phyloP scores from a whole-genome alignment of 2,113 vertebrate genomes.

The Baryphthengus martii region DNA sequence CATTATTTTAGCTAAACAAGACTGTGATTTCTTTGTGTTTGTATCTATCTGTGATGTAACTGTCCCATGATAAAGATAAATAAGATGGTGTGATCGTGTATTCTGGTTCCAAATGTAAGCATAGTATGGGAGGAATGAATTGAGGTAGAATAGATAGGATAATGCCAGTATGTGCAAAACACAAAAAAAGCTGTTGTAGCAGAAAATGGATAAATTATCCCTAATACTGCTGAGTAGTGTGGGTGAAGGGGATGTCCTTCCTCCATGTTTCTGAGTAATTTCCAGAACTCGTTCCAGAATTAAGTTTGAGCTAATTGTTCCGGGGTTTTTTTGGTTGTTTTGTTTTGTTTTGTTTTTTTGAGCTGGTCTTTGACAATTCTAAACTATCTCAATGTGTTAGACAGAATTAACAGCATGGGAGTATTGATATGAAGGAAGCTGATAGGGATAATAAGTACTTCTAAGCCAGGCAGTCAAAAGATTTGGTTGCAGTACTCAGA shows the following conservation, averaged over 20 bases:
- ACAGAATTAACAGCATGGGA: neutral
- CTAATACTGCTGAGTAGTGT: neutral
- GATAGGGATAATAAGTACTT: constrained; percentile 24
- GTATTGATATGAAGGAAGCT: neutral
- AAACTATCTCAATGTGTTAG: neutral
- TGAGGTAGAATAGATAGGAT: neutral
- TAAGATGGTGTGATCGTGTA: neutral
- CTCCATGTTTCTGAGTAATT: neutral
- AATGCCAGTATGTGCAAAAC: neutral
- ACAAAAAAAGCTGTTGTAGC: neutral
- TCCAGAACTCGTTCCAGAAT: neutral
- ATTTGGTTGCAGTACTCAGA: constrained; percentile 25
- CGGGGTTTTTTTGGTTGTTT: neutral
- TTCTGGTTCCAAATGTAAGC: neutral
- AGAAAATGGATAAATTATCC: neutral
- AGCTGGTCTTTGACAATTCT: neutral
- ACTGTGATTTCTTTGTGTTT: neutral
- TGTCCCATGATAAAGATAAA: neutral
- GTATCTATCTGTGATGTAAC: neutral
- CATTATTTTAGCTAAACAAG: neutral
- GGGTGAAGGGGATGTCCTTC: neutral
- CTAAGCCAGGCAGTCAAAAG: constrained; percentile 22
- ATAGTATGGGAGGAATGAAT: neutral
- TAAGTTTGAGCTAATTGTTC: neutral
- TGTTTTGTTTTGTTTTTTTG: neutral